phyloP scores from a whole-genome alignment of 2,113 vertebrate genomes.

The Camelus dromedarius region DNA sequence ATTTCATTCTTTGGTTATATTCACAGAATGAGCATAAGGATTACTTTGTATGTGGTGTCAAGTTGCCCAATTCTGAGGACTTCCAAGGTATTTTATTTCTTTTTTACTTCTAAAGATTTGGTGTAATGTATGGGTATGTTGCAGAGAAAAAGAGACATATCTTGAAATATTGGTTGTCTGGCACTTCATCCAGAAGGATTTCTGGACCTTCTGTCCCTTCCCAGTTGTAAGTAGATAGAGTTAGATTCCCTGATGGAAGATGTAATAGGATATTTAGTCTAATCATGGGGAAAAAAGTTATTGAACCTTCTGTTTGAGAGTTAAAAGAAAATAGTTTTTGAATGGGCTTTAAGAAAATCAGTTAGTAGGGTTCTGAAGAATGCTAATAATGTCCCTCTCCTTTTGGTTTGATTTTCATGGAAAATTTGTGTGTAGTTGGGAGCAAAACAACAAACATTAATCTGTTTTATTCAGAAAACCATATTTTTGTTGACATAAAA shows the following conservation, averaged over 20 bases:
- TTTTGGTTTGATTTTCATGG: constrained; percentile 34
- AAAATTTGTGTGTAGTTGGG: constrained; percentile 5
- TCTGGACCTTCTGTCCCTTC: not conserved
- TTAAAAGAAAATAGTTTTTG: constrained; percentile 45
- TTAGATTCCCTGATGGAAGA: not conserved
- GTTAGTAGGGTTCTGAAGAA: not conserved
- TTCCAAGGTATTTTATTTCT: constrained; percentile 95
- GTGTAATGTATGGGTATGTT: not conserved
- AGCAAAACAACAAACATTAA: not conserved
- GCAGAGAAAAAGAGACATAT: not conserved
- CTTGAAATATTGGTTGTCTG: constrained; percentile 41
- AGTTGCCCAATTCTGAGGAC: constrained; percentile 99
- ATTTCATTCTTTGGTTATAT: constrained; percentile 82
- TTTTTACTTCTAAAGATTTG: constrained; percentile 45
- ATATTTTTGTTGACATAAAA: not conserved
- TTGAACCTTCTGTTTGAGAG: constrained; percentile 44
- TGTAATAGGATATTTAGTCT: constrained; percentile 12
- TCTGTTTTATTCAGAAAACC: constrained; percentile 35
- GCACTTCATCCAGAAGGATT: not conserved
- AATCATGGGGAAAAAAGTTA: not conserved
- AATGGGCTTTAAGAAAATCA: not conserved
- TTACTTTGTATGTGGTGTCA: constrained; percentile 98
- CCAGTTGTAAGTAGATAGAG: not conserved
- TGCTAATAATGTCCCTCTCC: not conserved
- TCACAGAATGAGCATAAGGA: constrained; percentile 95